Evolutionary conservation across 2,797 vertebrate genomes (phyloP).

Genomic region (Pampus argenteus): DNA sequence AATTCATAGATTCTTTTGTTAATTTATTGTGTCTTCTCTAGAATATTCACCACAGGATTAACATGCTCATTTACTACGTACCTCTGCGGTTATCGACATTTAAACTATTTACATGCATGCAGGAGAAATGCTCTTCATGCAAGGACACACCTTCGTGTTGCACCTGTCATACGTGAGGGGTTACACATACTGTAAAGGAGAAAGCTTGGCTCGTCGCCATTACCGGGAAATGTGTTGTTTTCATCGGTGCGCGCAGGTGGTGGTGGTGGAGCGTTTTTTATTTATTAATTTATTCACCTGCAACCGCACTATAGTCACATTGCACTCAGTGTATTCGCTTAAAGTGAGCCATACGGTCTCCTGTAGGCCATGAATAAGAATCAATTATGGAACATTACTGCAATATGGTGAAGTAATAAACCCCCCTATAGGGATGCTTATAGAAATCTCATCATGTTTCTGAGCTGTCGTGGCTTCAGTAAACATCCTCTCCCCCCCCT

Average conservation of each 20-base stretch:
- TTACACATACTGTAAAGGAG: constrained; percentile 6
- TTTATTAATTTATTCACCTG: constrained; percentile 41
- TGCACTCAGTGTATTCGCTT: not conserved
- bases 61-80: not conserved
- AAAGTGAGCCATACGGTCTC: constrained; percentile 3
- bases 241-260: constrained; percentile 13
- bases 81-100: constrained; percentile 1
- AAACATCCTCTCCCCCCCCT: constrained; percentile 33
- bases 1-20: not conserved
- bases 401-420: too few relatives aligned
- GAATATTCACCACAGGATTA: not conserved
- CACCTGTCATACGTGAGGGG: constrained; percentile 19
- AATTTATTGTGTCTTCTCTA: not conserved
- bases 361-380: not conserved
- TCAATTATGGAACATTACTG: too few relatives aligned
- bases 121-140: constrained; percentile 19
- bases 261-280: constrained; percentile 19
- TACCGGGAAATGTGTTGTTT: constrained; percentile 33
- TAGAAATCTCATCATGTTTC: constrained; percentile 1
- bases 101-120: constrained; percentile 55
- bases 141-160: constrained; percentile 67
- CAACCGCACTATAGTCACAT: constrained; percentile 7
- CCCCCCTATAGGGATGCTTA: not conserved
- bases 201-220: constrained; percentile 31
- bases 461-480: constrained; percentile 19